phyloP scores from a whole-genome alignment of 2,888 invertebrate species.

The Lithophane socia region DNA sequence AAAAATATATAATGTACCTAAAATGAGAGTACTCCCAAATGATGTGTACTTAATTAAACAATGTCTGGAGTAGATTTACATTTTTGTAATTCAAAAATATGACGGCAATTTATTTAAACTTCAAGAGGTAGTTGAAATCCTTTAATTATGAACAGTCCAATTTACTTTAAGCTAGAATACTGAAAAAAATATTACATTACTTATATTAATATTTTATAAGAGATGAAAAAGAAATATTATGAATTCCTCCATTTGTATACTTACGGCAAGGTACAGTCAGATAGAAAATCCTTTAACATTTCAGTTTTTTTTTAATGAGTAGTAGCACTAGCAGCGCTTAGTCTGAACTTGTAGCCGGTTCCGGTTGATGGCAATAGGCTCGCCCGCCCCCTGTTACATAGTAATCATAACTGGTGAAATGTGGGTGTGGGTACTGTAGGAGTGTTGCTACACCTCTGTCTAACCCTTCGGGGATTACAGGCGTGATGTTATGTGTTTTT shows the following conservation, averaged over 20 bases:
- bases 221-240: neutral
- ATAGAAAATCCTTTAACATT: neutral
- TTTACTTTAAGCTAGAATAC: conserved; percentile 7
- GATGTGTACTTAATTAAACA: conserved; percentile 31
- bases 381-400: too few species aligned
- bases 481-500: too few species aligned
- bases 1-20: neutral
- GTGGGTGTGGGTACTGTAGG: too few species aligned
- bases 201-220: neutral
- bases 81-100: conserved; percentile 43
- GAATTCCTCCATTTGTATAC: neutral
- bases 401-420: too few species aligned
- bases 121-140: conserved; percentile 33
- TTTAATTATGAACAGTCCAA: conserved; percentile 35
- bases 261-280: neutral
- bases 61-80: conserved; percentile 28
- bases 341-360: too few species aligned
- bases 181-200: neutral
- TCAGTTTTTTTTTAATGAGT: too few species aligned
- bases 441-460: too few species aligned
- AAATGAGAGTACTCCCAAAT: conserved; percentile 23
- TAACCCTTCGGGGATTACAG: too few species aligned
- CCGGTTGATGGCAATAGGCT: too few species aligned
- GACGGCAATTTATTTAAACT: conserved; percentile 34
- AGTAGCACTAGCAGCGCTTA: too few species aligned